Evolutionary conservation across 2,113 vertebrate genomes (phyloP).

Genomic region (Abramis brama): DNA sequence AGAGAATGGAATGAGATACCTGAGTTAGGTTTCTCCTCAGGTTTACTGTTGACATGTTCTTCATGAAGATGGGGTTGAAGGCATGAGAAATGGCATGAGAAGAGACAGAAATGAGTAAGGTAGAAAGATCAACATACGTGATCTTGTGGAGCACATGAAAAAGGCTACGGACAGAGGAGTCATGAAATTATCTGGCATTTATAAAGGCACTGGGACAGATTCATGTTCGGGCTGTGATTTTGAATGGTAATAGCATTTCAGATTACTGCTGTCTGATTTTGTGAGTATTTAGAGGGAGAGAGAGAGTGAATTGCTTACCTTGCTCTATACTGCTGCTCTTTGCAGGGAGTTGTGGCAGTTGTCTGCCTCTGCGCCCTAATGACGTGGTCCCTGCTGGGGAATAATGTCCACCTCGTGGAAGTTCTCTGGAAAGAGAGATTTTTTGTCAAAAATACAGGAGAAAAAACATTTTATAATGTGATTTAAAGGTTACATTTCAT

Average conservation of each 20-base stretch:
- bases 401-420: slow-evolving; percentile 83
- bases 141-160: not conserved
- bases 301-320: slow-evolving; percentile 75
- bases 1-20: slow-evolving; percentile 47
- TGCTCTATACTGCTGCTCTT: slow-evolving; percentile 94
- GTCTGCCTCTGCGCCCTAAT: slow-evolving; percentile 86
- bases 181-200: not conserved
- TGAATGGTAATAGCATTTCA: not conserved
- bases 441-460: not conserved
- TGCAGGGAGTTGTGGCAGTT: slow-evolving; percentile 93
- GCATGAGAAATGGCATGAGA: slow-evolving; percentile 34
- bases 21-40: slow-evolving; percentile 50
- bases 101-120: slow-evolving; percentile 40
- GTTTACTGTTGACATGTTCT: slow-evolving; percentile 56
- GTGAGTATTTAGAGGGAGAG: not conserved
- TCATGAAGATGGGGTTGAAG: slow-evolving; percentile 44
- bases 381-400: slow-evolving; percentile 82
- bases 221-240: slow-evolving; percentile 7
- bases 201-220: slow-evolving; percentile 3
- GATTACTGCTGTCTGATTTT: not conserved
- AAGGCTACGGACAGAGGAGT: not conserved
- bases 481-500: too few species aligned
- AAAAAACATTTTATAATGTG: not conserved
- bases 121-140: slow-evolving; percentile 23
- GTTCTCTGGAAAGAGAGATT: slow-evolving; percentile 74